These are phyloP conservation scores for Zaprionus bogoriensis DNA, from an alignment of 2,888 invertebrate species.

Conservation along the genomic window DNA sequence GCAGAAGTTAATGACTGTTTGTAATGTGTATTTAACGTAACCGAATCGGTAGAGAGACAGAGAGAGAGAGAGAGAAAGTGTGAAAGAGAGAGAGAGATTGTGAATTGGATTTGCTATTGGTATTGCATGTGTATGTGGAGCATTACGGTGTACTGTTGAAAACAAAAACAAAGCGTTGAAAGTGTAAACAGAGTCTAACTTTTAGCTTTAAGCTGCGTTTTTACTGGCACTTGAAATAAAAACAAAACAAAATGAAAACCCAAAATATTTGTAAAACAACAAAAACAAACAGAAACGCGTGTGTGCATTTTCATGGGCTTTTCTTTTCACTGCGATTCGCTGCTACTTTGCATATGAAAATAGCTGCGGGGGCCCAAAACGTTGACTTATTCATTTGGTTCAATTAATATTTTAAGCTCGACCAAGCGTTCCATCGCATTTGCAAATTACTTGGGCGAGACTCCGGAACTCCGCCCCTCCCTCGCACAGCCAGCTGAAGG, in stretches of 20 bases:
- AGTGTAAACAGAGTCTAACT: slow-evolving; percentile 78
- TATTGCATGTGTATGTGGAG: slow-evolving; percentile 36
- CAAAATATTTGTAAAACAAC: slow-evolving; percentile 69
- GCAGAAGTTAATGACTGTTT: slow-evolving; percentile 46
- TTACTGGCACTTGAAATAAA: slow-evolving; percentile 80
- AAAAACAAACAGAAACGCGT: not conserved
- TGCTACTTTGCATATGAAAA: too few relatives aligned
- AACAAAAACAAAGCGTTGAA: slow-evolving; percentile 61
- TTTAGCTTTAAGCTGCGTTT: slow-evolving; percentile 79
- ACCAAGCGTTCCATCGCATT: slow-evolving; percentile 9
- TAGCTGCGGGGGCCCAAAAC: not conserved
- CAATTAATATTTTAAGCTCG: slow-evolving; percentile 25
- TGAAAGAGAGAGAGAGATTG: slow-evolving; percentile 18
- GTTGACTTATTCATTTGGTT: not conserved
- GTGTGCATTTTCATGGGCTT: not conserved
- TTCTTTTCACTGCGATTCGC: too few relatives aligned
- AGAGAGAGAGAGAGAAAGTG: not conserved
- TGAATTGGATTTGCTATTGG: slow-evolving; percentile 22
- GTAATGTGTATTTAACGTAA: slow-evolving; percentile 57
- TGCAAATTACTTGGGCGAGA: slow-evolving; percentile 10
- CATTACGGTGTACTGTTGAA: slow-evolving; percentile 70
- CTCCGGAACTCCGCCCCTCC: too few relatives aligned
- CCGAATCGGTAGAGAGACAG: slow-evolving; percentile 8
- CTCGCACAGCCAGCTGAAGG: too few relatives aligned
- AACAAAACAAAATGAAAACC: slow-evolving; percentile 28